Percentiles rank a stretch among this genome's conserved stretches.
These are phyloP conservation scores for Ligdia adustata DNA, from an alignment of 2,888 invertebrate species.

Conservation along the genomic window DNA sequence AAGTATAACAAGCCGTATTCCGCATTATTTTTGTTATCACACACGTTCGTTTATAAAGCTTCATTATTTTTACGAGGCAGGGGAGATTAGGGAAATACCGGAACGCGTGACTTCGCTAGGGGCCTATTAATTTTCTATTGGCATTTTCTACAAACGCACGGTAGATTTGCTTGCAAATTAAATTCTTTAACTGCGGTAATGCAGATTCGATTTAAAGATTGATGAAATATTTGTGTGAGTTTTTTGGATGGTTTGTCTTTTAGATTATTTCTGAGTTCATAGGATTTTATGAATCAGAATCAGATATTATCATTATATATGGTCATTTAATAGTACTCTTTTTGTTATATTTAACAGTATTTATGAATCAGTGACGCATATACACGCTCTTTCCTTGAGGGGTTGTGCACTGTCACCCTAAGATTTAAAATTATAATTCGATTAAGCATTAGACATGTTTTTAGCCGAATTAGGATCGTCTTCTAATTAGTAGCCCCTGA, in stretches of 20 bases:
- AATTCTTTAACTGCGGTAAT: constrained; percentile 21
- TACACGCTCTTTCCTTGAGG: no score
- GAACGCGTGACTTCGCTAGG: constrained; percentile 32
- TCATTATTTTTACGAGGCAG: constrained; percentile 42
- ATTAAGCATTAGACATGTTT: no score
- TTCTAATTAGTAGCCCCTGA: no score
- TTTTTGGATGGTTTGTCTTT: background rate
- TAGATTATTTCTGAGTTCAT: background rate
- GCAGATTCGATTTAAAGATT: constrained; percentile 15
- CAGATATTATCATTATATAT: background rate
- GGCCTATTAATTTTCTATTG: constrained; percentile 31
- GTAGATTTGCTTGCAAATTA: constrained; percentile 24
- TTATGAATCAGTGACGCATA: no score
- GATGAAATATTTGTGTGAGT: constrained; percentile 13
- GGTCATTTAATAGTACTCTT: no score
- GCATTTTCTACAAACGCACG: constrained; percentile 7
- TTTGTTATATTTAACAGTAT: no score
- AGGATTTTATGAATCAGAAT: background rate
- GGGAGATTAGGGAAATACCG: constrained; percentile 34
- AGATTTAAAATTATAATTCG: no score
- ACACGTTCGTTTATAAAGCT: constrained; percentile 31
- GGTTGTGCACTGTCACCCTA: no score
- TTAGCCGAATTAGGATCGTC: no score
- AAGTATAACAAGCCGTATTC: constrained; percentile 13
- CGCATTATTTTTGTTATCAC: constrained; percentile 29